A percentile compares a stretch with the other conserved stretches of the same genome.
phyloP scores from a whole-genome alignment of 2,797 vertebrate species.

The Sylvia borin region DNA sequence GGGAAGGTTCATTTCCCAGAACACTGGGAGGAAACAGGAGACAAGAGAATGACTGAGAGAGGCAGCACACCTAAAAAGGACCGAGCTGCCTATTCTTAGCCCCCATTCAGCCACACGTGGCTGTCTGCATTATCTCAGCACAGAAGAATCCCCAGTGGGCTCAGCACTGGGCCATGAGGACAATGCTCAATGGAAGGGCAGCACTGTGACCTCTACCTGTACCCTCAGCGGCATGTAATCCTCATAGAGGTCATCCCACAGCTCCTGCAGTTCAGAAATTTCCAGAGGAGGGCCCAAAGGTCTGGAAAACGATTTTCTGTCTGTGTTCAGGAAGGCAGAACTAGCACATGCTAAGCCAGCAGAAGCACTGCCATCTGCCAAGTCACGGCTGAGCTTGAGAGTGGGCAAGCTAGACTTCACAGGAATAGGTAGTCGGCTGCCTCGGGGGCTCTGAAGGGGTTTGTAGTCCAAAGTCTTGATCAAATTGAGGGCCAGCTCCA shows the following conservation, averaged over 20 bases:
- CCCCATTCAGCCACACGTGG: not conserved
- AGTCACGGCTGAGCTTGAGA: slow-evolving; percentile 55
- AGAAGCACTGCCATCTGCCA: slow-evolving; percentile 56
- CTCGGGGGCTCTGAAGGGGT: slow-evolving; percentile 82
- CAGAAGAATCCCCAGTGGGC: slow-evolving; percentile 10
- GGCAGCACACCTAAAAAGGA: slow-evolving; percentile 40
- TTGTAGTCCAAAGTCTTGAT: slow-evolving; percentile 84
- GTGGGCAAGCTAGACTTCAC: slow-evolving; percentile 75
- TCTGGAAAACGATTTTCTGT: slow-evolving; percentile 73
- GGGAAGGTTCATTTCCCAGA: not conserved
- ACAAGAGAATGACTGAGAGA: not conserved
- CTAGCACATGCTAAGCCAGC: slow-evolving; percentile 34
- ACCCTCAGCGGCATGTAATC: slow-evolving; percentile 84
- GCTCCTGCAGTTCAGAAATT: slow-evolving; percentile 84
- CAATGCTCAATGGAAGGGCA: not conserved
- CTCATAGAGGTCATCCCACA: slow-evolving; percentile 89
- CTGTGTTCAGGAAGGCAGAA: slow-evolving; percentile 64
- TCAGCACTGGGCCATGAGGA: not conserved
- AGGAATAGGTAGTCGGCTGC: slow-evolving; percentile 88
- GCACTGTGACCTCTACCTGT: slow-evolving; percentile 81
- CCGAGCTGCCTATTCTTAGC: slow-evolving; percentile 39
- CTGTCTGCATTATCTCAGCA: slow-evolving; percentile 45
- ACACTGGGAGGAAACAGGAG: not conserved
- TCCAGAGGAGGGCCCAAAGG: slow-evolving; percentile 78
- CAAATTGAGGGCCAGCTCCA: slow-evolving; percentile 82